Base-by-base conservation (phyloP, 2,113 vertebrate species). In the Vicugna pacos region DNA sequence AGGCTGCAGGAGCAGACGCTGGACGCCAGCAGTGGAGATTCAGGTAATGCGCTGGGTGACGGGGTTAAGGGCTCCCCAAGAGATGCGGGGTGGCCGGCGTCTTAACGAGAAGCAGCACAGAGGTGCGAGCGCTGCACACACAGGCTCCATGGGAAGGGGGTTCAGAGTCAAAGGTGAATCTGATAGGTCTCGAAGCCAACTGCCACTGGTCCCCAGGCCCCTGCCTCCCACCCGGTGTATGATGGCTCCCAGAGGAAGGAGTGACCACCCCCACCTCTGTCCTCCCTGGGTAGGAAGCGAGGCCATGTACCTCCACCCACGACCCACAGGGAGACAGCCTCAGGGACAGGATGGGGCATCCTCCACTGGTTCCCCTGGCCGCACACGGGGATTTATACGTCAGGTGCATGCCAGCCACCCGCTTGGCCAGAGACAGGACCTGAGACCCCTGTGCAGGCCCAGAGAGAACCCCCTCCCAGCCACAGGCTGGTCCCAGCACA, bases 31-130 rank as follows among this genome's bases (percentile, higher is more conserved):
- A 1, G 46, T 42, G 77, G 76, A 48, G 20, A 4, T 50, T 35
- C 24, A 1, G 38, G 0, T 42, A 15, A 16, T 0, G 5, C 0
- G 2, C 14, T 14, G 14, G 8, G 8, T 2, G 35, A 67, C 1
- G 65, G 56, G 75, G 56, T 2, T 6, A 3, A 62, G 13, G 30
- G 56, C 8, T 73, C 58, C 80, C 83, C 4, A 42, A 42, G 46
- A 32, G 70, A 42, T 4, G 30, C 0, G 0, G 24, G 15, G 32
- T 0, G 5, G 30, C 26, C 13, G 3, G 65, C 42, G 14, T 42
- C 38, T 24, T 2, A 24, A 3, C n/a, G 8, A 46, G 58, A 69
- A 4, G 20, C 7, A 56, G 54, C 20, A 24, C 67, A 20, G 52
- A 62, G 16, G 28, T 2, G n/a, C 70, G 26, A 4, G 52, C 6